Percentiles rank a stretch among this genome's conserved stretches.
These are phyloP conservation scores for Acanthopleura granulata DNA, from an alignment of 2,888 invertebrate species.

Conservation along the genomic window DNA sequence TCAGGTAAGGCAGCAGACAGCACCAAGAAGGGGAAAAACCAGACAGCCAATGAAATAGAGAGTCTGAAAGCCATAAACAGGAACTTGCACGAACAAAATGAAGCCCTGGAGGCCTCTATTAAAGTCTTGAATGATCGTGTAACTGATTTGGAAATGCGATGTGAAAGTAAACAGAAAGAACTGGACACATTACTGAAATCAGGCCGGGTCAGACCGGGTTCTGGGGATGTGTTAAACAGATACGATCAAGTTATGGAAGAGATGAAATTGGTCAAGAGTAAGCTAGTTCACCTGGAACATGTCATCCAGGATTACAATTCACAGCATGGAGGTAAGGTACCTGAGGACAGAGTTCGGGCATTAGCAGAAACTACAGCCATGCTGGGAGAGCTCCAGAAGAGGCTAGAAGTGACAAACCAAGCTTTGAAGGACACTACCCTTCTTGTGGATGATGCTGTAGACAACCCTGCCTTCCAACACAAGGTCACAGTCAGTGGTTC, in stretches of 20 bases:
- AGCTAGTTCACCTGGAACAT: slow-evolving; percentile 2
- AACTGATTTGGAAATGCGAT: background rate
- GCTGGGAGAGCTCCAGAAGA: slow-evolving; percentile 34
- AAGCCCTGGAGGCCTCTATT: slow-evolving; percentile 6
- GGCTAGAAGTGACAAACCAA: slow-evolving; percentile 33
- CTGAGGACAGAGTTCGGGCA: background rate
- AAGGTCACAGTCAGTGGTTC: slow-evolving; percentile 31
- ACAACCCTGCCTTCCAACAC: slow-evolving; percentile 30
- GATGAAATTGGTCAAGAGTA: background rate
- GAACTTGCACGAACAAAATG: slow-evolving; percentile 10
- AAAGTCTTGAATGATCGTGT: background rate
- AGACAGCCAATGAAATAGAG: background rate
- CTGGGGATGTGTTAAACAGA: background rate
- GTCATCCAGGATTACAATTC: background rate
- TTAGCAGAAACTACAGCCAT: background rate
- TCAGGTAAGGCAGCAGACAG: background rate
- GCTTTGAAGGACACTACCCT: slow-evolving; percentile 45
- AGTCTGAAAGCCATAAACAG: slow-evolving; percentile 16
- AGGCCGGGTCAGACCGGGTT: background rate
- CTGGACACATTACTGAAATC: background rate
- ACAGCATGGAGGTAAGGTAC: background rate
- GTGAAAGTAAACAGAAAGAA: background rate
- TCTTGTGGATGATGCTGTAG: slow-evolving; percentile 18
- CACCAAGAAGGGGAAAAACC: background rate
- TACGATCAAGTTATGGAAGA: background rate